Percentiles rank a stretch among this genome's conserved stretches.
These are phyloP conservation scores for Semicossyphus pulcher DNA, from an alignment of 2,113 vertebrate species.

Conservation along the genomic window DNA sequence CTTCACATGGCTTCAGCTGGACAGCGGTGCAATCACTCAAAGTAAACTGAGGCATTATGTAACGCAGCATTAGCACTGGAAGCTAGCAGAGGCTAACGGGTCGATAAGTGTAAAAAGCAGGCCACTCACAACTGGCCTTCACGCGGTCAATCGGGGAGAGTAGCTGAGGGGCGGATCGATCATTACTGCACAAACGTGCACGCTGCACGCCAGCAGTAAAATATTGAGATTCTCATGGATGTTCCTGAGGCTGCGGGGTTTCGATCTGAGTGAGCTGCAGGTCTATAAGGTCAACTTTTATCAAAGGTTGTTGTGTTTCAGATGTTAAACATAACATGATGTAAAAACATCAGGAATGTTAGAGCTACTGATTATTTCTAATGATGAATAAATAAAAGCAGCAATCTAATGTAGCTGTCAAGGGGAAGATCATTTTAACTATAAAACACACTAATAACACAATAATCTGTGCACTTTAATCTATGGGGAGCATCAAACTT, in stretches of 20 bases:
- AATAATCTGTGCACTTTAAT: too few relatives aligned
- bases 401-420: too few relatives aligned
- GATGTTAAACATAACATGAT: too few relatives aligned
- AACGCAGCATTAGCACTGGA: slow-evolving; percentile 53
- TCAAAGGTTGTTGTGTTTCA: neutral
- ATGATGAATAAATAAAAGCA: too few relatives aligned
- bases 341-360: too few relatives aligned
- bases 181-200: slow-evolving; percentile 41
- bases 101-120: slow-evolving; percentile 48
- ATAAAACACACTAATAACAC: too few relatives aligned
- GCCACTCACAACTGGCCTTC: slow-evolving; percentile 48
- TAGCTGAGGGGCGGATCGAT: slow-evolving; percentile 47
- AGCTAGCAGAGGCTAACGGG: slow-evolving; percentile 32
- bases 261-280: neutral
- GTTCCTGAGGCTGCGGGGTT: neutral
- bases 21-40: neutral
- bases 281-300: neutral
- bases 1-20: slow-evolving; percentile 29
- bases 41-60: slow-evolving; percentile 52
- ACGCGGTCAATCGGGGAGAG: slow-evolving; percentile 27
- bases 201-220: slow-evolving; percentile 16
- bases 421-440: too few relatives aligned
- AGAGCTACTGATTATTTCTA: too few relatives aligned
- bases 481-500: too few relatives aligned
- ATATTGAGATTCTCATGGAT: neutral